Base-by-base conservation (phyloP, 2,797 vertebrate genomes). In the Neoniphon sammara region DNA sequence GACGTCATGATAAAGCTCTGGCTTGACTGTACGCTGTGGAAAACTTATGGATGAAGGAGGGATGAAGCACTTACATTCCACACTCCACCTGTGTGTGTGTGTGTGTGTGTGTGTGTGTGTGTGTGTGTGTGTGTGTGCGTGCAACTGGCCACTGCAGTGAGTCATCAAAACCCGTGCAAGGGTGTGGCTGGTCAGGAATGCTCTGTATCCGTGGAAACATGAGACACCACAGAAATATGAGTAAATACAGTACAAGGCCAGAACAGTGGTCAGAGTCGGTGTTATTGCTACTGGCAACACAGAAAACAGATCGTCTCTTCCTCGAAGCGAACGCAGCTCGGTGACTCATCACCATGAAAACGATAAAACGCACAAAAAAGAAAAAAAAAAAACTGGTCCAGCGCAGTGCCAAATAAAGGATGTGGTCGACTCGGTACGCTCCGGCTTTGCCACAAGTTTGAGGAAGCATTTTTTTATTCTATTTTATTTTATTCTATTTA, bases 221-320 rank as follows among this genome's bases (percentile, higher is more conserved):
- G 87, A 85, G 79, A 44, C 82, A 83, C 42, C 67, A 50, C 25
- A 54, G 74, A 87, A 88, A 88, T 71, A 85, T 84, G 89, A 81
- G 84, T 61, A 71, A 80, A 75, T 61, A 49, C 46, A 59, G 70
- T 17, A 1, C 11, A 4, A n/a, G 74, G 70, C 74, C 83, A 77
- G 79, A 66, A 17, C 76, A 15, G 86, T 52, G 88, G 88, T 80
- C 81, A 74, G 77, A 66, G 73, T 27, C 10, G 71, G 80, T 50
- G 77, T 60, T 55, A 62, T 79, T 3, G 82, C 87, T 63, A 61
- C 52, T 57, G 85, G 87, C 84, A 86, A 90, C 90, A 49, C 27
- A 59, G 34, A 70, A 65, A 87, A 85, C 80, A 86, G 11, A 71
- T 59, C 17, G 7, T 36, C 30, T 65, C 63, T 83, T 86, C 77